Percentiles rank a stretch among this genome's conserved stretches.
phyloP scores from a whole-genome alignment of 2,797 vertebrate genomes.

The Siniperca scherzeri region DNA sequence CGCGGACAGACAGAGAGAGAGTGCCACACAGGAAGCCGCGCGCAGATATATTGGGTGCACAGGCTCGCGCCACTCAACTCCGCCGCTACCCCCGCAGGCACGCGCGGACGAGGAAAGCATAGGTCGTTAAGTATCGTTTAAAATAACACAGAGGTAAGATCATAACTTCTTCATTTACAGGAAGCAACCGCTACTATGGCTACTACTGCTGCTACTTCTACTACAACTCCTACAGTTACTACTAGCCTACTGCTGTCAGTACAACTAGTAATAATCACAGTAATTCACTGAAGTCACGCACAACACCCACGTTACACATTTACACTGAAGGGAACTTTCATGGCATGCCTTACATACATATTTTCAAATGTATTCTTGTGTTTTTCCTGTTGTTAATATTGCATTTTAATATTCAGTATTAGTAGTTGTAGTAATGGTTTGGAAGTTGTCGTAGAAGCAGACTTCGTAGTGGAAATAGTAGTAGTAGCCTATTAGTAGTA shows the following conservation, averaged over 20 bases:
- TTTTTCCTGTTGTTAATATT: neutral
- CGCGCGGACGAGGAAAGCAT: slow-evolving; percentile 21
- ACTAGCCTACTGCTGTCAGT: neutral
- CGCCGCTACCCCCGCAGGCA: slow-evolving; percentile 7
- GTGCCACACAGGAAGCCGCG: slow-evolving; percentile 9
- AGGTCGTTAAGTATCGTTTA: neutral
- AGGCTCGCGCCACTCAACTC: slow-evolving; percentile 8
- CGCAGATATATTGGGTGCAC: slow-evolving; percentile 18
- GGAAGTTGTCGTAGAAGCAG: neutral
- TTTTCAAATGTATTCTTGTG: neutral
- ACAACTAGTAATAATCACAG: neutral
- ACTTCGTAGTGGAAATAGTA: neutral
- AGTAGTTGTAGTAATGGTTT: no score
- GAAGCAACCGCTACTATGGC: neutral
- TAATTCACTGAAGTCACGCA: neutral
- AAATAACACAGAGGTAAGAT: slow-evolving; percentile 55
- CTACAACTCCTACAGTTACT: neutral
- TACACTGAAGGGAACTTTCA: neutral
- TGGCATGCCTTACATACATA: neutral
- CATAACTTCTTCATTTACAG: neutral
- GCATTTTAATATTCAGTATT: neutral
- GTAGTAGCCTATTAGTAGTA: neutral
- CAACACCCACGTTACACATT: neutral
- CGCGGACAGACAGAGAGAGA: neutral
- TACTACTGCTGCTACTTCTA: neutral